Evolutionary conservation across 2,797 vertebrate species (phyloP).

Genomic region (Furcifer pardalis): DNA sequence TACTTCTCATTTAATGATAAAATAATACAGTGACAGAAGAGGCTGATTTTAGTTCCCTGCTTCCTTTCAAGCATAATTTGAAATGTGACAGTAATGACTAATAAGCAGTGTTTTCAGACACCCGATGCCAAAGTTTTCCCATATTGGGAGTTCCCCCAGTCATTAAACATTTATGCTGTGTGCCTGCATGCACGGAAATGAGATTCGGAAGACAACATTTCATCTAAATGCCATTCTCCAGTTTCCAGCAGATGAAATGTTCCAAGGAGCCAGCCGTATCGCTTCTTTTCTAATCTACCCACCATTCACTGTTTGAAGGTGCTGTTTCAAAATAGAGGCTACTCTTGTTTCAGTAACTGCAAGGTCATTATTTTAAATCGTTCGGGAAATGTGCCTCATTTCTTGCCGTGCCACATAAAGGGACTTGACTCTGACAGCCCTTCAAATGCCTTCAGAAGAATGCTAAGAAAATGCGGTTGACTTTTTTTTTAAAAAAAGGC

Average conservation of each 20-base stretch:
- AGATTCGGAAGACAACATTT: constrained; percentile 40
- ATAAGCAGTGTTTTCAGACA: constrained; percentile 42
- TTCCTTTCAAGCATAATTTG: constrained; percentile 52
- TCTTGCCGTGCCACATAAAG: neutral
- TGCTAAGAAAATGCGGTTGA: neutral
- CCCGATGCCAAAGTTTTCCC: constrained; percentile 32
- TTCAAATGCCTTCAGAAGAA: neutral
- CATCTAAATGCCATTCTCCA: neutral
- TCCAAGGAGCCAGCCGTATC: neutral
- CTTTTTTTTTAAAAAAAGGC: neutral
- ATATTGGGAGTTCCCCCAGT: neutral
- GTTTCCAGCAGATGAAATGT: constrained; percentile 5
- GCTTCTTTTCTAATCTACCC: constrained; percentile 8
- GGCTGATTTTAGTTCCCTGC: constrained; percentile 37
- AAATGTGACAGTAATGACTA: constrained; percentile 47
- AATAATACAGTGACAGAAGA: constrained; percentile 12
- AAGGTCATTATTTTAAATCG: neutral
- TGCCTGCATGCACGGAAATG: constrained; percentile 19
- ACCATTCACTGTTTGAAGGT: neutral
- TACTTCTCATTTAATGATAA: constrained; percentile 34
- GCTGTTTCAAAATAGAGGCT: neutral
- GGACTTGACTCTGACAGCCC: neutral
- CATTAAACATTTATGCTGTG: constrained; percentile 51
- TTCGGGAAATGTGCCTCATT: neutral
- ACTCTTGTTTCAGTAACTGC: neutral